Conservation (phyloP, 1,140 invertebrate species). For the Drosophila tsacasi region DNA sequence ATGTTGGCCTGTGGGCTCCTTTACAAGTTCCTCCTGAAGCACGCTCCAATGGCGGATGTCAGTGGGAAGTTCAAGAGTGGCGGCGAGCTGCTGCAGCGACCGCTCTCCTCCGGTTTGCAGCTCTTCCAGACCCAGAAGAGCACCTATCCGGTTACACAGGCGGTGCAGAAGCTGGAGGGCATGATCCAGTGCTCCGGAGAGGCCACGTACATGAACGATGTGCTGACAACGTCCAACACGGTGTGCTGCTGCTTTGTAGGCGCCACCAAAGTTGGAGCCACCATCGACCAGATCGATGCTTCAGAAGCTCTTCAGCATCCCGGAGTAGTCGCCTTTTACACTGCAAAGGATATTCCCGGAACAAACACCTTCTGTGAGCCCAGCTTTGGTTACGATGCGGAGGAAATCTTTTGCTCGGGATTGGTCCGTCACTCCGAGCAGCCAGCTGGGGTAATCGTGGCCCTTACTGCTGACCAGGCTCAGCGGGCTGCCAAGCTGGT, state of each 20-base stretch:
- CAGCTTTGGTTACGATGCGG: conserved; percentile 62
- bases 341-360: conserved; percentile 92
- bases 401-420: conserved; percentile 86
- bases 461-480: conserved; percentile 87
- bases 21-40: conserved; percentile 89
- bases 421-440: conserved; percentile 89
- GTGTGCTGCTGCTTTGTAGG: conserved; percentile 89
- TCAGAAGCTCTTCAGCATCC: conserved; percentile 87
- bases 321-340: conserved; percentile 90
- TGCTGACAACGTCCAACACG: conserved; percentile 86
- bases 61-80: conserved; percentile 86
- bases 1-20: conserved; percentile 89
- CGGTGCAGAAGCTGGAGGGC: conserved; percentile 91
- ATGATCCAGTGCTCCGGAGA: conserved; percentile 91
- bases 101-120: conserved; percentile 90
- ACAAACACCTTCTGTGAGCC: conserved; percentile 87
- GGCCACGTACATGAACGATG: conserved; percentile 89
- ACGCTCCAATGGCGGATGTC: conserved; percentile 84
- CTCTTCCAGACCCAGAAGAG: conserved; percentile 90
- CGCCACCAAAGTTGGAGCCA: conserved; percentile 87
- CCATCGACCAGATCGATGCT: conserved; percentile 87
- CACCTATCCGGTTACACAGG: conserved; percentile 92
- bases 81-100: conserved; percentile 87
- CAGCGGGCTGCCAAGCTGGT: conserved; percentile 88
- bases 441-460: conserved; percentile 90